Evolutionary conservation across 2,888 invertebrate species (phyloP).

Genomic region (Patella ulyssiponensis): DNA sequence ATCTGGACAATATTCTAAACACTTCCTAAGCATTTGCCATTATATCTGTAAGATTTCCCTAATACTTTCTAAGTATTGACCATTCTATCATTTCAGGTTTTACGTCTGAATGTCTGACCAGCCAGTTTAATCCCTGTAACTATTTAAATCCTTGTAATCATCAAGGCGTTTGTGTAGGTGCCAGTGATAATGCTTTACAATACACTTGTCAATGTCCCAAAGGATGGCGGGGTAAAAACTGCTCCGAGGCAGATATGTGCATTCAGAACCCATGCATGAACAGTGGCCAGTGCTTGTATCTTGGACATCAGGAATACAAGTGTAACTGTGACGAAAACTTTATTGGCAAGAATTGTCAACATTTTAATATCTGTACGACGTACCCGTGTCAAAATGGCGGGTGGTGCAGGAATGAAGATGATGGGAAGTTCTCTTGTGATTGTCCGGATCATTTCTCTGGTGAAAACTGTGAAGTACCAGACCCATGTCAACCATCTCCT

Average conservation of each 20-base stretch:
- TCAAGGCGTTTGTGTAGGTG: conserved; percentile 46
- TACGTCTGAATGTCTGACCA: conserved; percentile 27
- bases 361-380: conserved; percentile 43
- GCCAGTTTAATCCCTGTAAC: conserved; percentile 43
- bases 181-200: conserved; percentile 35
- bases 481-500: conserved; percentile 50
- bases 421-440: conserved; percentile 48
- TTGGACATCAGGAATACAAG: conserved; percentile 38
- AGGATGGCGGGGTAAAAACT: conserved; percentile 56
- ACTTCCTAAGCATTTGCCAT: neutral
- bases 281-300: conserved; percentile 48
- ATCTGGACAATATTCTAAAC: too few species aligned
- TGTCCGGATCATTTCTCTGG: conserved; percentile 51
- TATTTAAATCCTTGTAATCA: conserved; percentile 51
- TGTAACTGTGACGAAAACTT: conserved; percentile 50
- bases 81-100: conserved; percentile 27
- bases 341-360: conserved; percentile 47
- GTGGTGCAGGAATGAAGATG: conserved; percentile 42
- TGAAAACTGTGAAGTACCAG: conserved; percentile 38
- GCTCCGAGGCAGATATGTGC: conserved; percentile 53
- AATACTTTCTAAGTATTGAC: too few species aligned
- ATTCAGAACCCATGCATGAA: conserved; percentile 45
- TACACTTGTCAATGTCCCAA: conserved; percentile 50
- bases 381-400: conserved; percentile 52
- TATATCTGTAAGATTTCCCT: too few species aligned